These are phyloP conservation scores for Gallinago stenura DNA, from an alignment of 2,797 vertebrate species.

Conservation along the genomic window DNA sequence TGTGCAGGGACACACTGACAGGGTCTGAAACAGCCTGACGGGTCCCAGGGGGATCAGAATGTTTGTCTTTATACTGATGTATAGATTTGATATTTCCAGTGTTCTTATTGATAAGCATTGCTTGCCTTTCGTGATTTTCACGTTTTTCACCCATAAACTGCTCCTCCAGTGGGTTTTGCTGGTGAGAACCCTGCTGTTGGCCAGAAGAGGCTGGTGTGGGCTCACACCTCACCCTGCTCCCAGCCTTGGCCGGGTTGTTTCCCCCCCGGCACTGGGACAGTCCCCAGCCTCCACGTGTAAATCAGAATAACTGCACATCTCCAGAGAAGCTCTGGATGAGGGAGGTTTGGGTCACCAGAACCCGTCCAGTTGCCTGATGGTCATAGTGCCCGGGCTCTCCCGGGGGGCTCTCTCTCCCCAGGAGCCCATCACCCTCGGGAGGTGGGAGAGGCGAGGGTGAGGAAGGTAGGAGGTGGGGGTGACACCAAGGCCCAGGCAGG, in stretches of 20 bases:
- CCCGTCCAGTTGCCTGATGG: background rate
- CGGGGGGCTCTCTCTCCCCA: too few species aligned
- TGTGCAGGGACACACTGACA: rapidly evolving
- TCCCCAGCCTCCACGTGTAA: background rate
- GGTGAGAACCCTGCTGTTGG: rapidly evolving
- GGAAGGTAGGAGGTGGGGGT: background rate
- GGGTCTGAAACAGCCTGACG: rapidly evolving
- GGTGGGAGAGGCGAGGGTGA: background rate
- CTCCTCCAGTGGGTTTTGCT: background rate
- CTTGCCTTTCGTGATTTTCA: rapidly evolving
- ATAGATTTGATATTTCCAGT: background rate
- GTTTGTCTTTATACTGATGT: background rate
- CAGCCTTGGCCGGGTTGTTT: too few species aligned
- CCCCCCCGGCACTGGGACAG: too few species aligned
- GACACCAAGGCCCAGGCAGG: rapidly evolving
- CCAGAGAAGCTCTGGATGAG: background rate
- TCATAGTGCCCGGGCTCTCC: background rate
- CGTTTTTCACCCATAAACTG: rapidly evolving
- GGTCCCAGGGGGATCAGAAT: too few species aligned
- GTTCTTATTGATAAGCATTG: background rate
- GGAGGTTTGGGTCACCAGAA: background rate
- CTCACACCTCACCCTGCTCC: rapidly evolving
- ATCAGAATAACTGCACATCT: background rate
- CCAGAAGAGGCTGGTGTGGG: rapidly evolving
- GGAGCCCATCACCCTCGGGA: rapidly evolving